Conservation (phyloP, 2,797 vertebrate species). For the Sternotherus odoratus region DNA sequence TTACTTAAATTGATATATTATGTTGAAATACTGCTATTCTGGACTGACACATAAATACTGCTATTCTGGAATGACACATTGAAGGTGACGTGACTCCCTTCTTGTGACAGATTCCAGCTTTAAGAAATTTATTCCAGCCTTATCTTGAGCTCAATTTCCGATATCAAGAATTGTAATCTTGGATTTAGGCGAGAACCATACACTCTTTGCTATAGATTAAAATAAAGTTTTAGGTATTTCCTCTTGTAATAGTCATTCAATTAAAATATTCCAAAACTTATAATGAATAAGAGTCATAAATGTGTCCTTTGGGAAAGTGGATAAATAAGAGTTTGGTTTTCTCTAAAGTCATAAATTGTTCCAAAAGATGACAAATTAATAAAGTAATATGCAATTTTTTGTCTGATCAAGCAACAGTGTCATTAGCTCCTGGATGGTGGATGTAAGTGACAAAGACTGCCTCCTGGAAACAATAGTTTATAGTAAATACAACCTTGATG, state of each 20-base stretch:
- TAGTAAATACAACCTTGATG: background rate
- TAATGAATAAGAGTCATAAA: background rate
- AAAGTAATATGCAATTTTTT: background rate
- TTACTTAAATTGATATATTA: slow-evolving; percentile 14
- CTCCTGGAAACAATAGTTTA: background rate
- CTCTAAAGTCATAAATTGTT: background rate
- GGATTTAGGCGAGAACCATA: background rate
- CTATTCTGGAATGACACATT: background rate
- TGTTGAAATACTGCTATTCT: background rate
- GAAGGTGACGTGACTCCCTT: background rate
- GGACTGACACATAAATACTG: background rate
- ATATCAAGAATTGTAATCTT: background rate
- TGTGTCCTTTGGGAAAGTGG: background rate
- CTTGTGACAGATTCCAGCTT: background rate
- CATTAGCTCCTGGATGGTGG: background rate
- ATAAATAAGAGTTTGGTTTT: background rate
- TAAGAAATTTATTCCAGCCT: slow-evolving; percentile 8
- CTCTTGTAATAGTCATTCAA: background rate
- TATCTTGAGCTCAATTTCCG: background rate
- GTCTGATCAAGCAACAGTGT: background rate
- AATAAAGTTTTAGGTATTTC: slow-evolving; percentile 9
- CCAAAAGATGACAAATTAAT: background rate
- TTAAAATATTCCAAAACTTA: background rate
- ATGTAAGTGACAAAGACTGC: background rate
- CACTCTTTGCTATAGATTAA: background rate